Evolutionary conservation across 1,140 invertebrate genomes (phyloP), one percentile per base, ranked within the genome.

Genomic region (Planococcus citri): DNA sequence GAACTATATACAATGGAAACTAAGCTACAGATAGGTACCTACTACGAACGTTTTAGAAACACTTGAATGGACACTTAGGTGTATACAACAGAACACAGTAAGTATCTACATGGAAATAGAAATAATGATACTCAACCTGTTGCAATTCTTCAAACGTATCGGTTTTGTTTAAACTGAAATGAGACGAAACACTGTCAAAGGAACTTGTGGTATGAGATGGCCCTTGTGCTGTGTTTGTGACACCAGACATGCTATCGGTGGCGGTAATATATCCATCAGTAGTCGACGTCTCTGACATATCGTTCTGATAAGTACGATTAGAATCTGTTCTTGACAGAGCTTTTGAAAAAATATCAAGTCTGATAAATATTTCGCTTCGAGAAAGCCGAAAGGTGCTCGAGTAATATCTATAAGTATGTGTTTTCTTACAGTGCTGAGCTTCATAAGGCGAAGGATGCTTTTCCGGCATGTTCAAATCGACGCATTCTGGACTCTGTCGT

Each of bases 181-280:
- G 80, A 25, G 88, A 90, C 69, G 88, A 90, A 51, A 87, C 88
- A 75, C 88, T 91, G 76, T 90, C 88, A 76, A 90, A 89, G 20
- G 88, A 90, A 74, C 87, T 89, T 70, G 64, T 72, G 1, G 73
- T 73, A 25, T 73, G 72, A 17, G 78, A 78, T 0, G 82, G 82
- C 72, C 70, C 58, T 51, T 78, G 70, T 72, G 73, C 72, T 10
- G 71, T 70, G 1, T 71, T 73, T 69, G 86, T 87, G 71, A 85
- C 87, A 73, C 87, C 88, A 29, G 89, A 91, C 78, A 87, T 91
- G 76, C 79, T 78, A 61, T 81, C 80, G 64, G 78, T 80, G 21
- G 91, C 91, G 75, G 91, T 93, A 71, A 90, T 86, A 78, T 93
- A 94, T 76, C 93, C 91, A 76, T 93, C 90, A 25, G 90, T 92